Percentiles rank a stretch among this genome's conserved stretches.
Evolutionary conservation across 2,888 invertebrate species (phyloP).

Genomic region (Rosalia funebris): DNA sequence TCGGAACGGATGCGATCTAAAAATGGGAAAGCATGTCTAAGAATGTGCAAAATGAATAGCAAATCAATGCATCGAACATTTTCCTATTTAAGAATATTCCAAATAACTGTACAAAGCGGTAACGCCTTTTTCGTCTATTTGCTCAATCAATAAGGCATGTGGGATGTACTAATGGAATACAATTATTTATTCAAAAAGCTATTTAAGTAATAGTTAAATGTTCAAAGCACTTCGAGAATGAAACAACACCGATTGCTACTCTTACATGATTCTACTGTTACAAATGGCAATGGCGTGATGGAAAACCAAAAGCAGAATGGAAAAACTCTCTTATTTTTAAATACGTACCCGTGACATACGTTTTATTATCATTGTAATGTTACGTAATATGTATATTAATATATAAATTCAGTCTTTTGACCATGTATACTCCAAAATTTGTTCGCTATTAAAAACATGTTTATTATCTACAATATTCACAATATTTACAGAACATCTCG

Average conservation of each 20-base stretch:
- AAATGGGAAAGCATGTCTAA: neutral
- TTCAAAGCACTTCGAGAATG: too few relatives aligned
- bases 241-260: too few relatives aligned
- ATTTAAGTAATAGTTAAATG: too few relatives aligned
- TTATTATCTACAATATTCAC: constrained; percentile 49
- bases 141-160: too few relatives aligned
- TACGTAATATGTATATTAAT: constrained; percentile 43
- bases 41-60: neutral
- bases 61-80: neutral
- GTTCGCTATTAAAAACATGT: constrained; percentile 42
- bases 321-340: neutral
- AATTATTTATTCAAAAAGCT: too few relatives aligned
- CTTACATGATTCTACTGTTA: too few relatives aligned
- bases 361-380: constrained; percentile 31
- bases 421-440: constrained; percentile 59
- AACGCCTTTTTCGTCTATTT: too few relatives aligned
- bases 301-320: neutral
- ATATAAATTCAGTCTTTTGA: constrained; percentile 60
- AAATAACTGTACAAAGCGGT: too few relatives aligned
- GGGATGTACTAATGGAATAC: too few relatives aligned
- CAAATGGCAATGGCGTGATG: too few relatives aligned
- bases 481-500: constrained; percentile 49
- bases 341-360: constrained; percentile 39
- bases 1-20: neutral
- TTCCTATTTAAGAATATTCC: neutral